Evolutionary conservation across 1,140 invertebrate species (phyloP).

Genomic region (Drosophila azteca): DNA sequence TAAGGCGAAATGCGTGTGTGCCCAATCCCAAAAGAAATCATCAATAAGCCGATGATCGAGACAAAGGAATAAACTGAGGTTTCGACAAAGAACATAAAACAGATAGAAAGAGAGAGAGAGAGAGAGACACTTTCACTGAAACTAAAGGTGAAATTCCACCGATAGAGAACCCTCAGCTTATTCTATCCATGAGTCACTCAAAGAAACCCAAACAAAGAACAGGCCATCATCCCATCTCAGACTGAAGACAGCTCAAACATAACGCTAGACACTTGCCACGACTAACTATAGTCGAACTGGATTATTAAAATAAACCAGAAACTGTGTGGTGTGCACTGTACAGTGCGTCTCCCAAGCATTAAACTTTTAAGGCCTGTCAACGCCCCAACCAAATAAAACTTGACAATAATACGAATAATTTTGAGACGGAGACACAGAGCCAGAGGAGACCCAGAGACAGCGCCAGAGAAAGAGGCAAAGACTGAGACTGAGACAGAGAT

Average conservation of each 20-base stretch:
- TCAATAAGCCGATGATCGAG: not conserved
- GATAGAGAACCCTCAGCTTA: not conserved
- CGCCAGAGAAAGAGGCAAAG: constrained; percentile 12
- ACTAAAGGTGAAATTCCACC: not conserved
- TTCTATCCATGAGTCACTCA: not conserved
- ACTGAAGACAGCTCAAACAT: constrained; percentile 10
- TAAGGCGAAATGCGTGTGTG: constrained; percentile 16
- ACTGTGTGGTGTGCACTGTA: not conserved
- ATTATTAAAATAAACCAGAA: constrained; percentile 23
- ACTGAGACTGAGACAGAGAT: constrained; percentile 40
- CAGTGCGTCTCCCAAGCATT: constrained; percentile 16
- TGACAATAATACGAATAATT: constrained; percentile 73
- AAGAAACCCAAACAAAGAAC: constrained; percentile 32
- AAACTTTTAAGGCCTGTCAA: constrained; percentile 70
- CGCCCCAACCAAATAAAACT: constrained; percentile 63
- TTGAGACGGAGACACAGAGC: constrained; percentile 32
- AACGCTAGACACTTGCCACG: constrained; percentile 29
- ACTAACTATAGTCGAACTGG: not conserved
- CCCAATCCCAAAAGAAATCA: constrained; percentile 17
- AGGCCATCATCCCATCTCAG: constrained; percentile 5
- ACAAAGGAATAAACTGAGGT: no score
- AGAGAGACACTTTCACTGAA: constrained; percentile 41
- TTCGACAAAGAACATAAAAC: constrained; percentile 13
- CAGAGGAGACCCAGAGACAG: constrained; percentile 27
- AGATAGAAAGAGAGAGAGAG: not conserved